Evolutionary conservation across 2,797 vertebrate species (phyloP).

Genomic region (Tokudaia tokunoshimensis): DNA sequence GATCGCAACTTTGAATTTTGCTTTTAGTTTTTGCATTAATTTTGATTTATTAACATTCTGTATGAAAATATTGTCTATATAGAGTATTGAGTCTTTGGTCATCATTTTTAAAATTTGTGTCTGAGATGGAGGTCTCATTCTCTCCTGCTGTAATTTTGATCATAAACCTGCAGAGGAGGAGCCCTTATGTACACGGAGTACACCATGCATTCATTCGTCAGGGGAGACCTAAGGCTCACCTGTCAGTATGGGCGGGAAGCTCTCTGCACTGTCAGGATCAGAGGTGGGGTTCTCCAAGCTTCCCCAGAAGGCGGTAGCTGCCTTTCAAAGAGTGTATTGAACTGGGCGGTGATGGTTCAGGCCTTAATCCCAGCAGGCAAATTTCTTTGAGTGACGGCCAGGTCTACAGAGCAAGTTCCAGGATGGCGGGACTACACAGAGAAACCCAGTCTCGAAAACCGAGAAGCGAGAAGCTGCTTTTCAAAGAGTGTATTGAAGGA

Average conservation of each 20-base stretch:
- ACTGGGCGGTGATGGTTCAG: neutral
- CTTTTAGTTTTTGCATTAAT: neutral
- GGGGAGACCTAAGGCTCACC: neutral
- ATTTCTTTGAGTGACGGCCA: neutral
- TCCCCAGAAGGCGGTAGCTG: neutral
- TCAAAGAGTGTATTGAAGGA: neutral
- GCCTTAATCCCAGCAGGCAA: neutral
- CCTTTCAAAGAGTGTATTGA: neutral
- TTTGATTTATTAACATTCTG: neutral
- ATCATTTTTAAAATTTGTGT: neutral
- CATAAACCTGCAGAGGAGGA: neutral
- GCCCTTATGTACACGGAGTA: fast-evolving
- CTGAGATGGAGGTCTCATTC: neutral
- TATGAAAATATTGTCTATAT: neutral
- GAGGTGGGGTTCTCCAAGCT: neutral
- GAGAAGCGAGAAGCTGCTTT: neutral
- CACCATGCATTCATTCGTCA: neutral
- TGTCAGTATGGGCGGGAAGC: neutral
- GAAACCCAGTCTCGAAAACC: neutral
- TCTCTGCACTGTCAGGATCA: neutral
- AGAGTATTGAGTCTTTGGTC: neutral
- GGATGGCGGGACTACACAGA: neutral
- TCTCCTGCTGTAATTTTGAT: neutral
- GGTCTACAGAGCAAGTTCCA: neutral
- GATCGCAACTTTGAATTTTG: neutral